A percentile compares a stretch with the other conserved stretches of the same genome.
Evolutionary conservation across 2,113 vertebrate species (phyloP).

Genomic region (Oreochromis aureus): DNA sequence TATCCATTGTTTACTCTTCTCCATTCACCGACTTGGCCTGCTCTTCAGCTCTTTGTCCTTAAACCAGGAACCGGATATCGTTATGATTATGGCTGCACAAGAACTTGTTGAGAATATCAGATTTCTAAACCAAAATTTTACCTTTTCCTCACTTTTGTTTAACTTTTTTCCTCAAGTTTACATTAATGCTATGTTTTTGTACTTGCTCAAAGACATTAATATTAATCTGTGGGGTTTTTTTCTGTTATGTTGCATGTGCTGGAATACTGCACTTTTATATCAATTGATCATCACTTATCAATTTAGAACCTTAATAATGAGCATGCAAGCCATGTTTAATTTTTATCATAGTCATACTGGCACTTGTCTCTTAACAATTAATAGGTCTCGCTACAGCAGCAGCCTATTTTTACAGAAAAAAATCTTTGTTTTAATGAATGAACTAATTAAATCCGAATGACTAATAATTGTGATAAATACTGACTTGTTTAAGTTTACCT

Average conservation of each 20-base stretch:
- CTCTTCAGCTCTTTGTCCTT: slow-evolving; percentile 32
- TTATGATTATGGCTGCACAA: not conserved
- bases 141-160: not conserved
- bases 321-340: not conserved
- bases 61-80: not conserved
- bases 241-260: not conserved
- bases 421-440: not conserved
- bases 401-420: not conserved
- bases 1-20: slow-evolving; percentile 65
- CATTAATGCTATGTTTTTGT: not conserved
- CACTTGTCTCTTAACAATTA: not conserved
- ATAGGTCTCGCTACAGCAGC: not conserved
- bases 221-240: rapidly evolving
- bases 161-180: not conserved
- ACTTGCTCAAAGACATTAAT: not conserved
- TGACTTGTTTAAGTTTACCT: not conserved
- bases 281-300: not conserved
- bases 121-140: not conserved
- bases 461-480: not conserved
- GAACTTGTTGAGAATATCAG: not conserved
- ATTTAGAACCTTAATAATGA: not conserved
- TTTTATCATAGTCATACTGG: not conserved
- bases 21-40: slow-evolving; percentile 18
- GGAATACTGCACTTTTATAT: not conserved
- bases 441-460: not conserved